Evolutionary conservation across 2,888 invertebrate genomes (phyloP).

Genomic region (Tromatobia lineatoria): DNA sequence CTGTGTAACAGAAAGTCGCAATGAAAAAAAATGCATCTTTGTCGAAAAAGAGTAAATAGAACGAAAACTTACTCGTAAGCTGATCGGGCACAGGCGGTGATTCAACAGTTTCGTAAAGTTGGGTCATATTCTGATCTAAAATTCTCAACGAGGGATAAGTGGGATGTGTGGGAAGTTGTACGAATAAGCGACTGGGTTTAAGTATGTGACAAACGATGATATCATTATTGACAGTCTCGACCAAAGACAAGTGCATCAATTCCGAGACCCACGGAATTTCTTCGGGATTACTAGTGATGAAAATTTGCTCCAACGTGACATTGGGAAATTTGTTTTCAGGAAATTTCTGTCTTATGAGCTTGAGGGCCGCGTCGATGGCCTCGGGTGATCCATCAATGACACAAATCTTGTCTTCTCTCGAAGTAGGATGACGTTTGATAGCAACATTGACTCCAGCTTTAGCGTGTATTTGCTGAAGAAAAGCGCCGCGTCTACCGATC

Average conservation of each 20-base stretch:
- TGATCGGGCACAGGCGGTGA: slow-evolving; percentile 94
- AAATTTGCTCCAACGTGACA: slow-evolving; percentile 90
- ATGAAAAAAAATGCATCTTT: not conserved
- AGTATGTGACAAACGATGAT: slow-evolving; percentile 95
- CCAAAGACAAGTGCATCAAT: slow-evolving; percentile 90
- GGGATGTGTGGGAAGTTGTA: slow-evolving; percentile 98
- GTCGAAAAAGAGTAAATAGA: not conserved
- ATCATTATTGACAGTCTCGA: slow-evolving; percentile 97
- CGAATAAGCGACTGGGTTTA: slow-evolving; percentile 95
- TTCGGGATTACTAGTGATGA: slow-evolving; percentile 72
- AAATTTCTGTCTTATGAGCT: slow-evolving; percentile 94
- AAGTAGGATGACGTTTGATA: slow-evolving; percentile 92
- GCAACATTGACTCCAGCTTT: slow-evolving; percentile 92
- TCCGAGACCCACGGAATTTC: slow-evolving; percentile 75
- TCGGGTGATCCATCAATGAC: slow-evolving; percentile 92
- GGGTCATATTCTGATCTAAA: slow-evolving; percentile 93
- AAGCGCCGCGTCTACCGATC: slow-evolving; percentile 94
- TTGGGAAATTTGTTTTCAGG: slow-evolving; percentile 93
- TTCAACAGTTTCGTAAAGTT: slow-evolving; percentile 92
- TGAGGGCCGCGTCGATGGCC: slow-evolving; percentile 93
- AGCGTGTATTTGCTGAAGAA: slow-evolving; percentile 92
- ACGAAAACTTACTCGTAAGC: slow-evolving; percentile 89
- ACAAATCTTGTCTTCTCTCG: slow-evolving; percentile 93
- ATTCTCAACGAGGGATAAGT: slow-evolving; percentile 94
- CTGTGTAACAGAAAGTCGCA: slow-evolving; percentile 86